Evolutionary conservation across 2,888 invertebrate species (phyloP).

Genomic region (Druceiella hillmani): DNA sequence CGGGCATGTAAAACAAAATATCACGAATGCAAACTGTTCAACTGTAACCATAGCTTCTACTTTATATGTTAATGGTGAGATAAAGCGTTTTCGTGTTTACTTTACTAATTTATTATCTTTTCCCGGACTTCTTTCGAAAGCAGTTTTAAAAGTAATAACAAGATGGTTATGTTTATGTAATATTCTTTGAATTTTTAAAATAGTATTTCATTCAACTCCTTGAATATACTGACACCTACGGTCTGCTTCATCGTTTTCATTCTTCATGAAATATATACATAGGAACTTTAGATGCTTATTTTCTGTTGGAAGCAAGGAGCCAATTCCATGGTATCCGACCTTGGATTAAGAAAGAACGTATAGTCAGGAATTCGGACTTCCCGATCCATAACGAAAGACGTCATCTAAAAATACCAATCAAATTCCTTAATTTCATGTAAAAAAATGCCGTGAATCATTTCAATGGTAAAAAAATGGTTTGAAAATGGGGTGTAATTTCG

Average conservation of each 20-base stretch:
- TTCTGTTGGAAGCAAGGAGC: slow-evolving; percentile 23
- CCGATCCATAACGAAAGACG: slow-evolving; percentile 14
- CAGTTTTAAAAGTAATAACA: slow-evolving; percentile 27
- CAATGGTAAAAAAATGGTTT: too few species aligned
- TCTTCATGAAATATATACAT: slow-evolving; percentile 28
- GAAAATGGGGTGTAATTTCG: too few species aligned
- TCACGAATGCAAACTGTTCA: slow-evolving; percentile 21
- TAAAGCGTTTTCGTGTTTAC: slow-evolving; percentile 25
- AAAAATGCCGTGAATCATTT: too few species aligned
- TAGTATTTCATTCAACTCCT: slow-evolving; percentile 23
- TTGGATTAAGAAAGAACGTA: slow-evolving; percentile 26
- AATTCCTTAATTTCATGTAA: slow-evolving; percentile 18
- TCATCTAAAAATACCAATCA: slow-evolving; percentile 24
- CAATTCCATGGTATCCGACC: slow-evolving; percentile 28
- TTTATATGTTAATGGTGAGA: slow-evolving; percentile 25
- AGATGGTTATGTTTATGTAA: slow-evolving; percentile 25
- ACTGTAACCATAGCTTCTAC: slow-evolving; percentile 26
- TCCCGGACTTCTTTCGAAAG: slow-evolving; percentile 24
- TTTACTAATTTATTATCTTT: slow-evolving; percentile 27
- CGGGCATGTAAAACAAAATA: slow-evolving; percentile 25
- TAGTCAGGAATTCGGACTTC: slow-evolving; percentile 23
- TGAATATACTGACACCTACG: slow-evolving; percentile 23
- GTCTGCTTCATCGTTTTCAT: slow-evolving; percentile 23
- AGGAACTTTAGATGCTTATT: slow-evolving; percentile 24
- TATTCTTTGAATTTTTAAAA: slow-evolving; percentile 26